A percentile compares a stretch with the other conserved stretches of the same genome.
Evolutionary conservation across 2,113 vertebrate genomes (phyloP).

Genomic region (Choloepus hoffmanni): DNA sequence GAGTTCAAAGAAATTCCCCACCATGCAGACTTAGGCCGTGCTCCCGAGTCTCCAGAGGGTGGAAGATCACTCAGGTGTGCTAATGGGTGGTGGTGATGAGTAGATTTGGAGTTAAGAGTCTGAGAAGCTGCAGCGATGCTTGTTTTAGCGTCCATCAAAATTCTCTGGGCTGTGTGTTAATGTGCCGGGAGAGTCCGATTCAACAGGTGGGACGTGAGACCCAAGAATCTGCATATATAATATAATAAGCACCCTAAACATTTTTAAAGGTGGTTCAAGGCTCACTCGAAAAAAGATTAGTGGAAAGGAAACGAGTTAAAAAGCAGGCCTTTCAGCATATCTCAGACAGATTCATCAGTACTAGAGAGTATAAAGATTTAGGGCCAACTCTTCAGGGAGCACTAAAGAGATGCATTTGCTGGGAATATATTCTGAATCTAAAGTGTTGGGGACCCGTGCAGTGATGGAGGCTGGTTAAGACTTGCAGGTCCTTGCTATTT

Average conservation of each 20-base stretch:
- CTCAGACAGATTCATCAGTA: background rate
- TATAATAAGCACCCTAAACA: background rate
- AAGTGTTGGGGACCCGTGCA: background rate
- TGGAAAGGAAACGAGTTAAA: background rate
- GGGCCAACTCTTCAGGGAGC: background rate
- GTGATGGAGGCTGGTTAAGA: background rate
- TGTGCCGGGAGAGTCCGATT: slow-evolving; percentile 38
- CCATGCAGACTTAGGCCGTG: background rate
- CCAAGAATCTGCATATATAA: slow-evolving; percentile 20
- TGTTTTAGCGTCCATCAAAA: slow-evolving; percentile 1
- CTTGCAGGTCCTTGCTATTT: background rate
- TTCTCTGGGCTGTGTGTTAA: slow-evolving; percentile 14
- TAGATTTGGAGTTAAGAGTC: background rate
- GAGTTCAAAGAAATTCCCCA: background rate
- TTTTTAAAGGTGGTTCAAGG: background rate
- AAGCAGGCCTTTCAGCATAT: background rate
- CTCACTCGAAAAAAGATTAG: background rate
- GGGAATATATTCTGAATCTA: background rate
- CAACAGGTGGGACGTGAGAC: background rate
- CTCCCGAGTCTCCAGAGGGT: background rate
- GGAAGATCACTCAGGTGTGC: background rate
- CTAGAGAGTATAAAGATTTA: background rate
- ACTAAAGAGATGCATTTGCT: background rate
- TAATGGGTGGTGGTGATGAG: background rate
- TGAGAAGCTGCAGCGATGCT: background rate